Evolutionary conservation across 2,797 vertebrate genomes (phyloP).

Genomic region (Pygocentrus nattereri): DNA sequence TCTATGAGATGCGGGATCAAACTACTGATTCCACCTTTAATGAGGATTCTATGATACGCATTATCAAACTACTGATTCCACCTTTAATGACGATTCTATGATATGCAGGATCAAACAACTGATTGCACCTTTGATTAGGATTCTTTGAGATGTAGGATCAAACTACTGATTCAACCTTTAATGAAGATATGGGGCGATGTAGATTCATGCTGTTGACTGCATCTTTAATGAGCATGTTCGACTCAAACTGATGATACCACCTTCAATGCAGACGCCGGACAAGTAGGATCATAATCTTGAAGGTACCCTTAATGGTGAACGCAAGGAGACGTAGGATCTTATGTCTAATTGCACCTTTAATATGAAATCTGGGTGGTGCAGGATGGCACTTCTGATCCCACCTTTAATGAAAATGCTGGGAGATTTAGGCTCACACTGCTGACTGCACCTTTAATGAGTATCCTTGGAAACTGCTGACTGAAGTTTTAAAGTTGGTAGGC

Average conservation of each 20-base stretch:
- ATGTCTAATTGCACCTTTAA: constrained; percentile 47
- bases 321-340: not conserved
- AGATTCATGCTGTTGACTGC: not conserved
- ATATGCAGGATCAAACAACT: not conserved
- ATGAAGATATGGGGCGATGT: not conserved
- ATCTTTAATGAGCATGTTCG: not conserved
- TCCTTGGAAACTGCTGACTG: not conserved
- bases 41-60: not conserved
- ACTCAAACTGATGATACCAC: not conserved
- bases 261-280: not conserved
- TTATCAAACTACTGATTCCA: not conserved
- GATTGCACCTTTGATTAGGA: not conserved
- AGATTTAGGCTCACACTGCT: not conserved
- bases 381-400: not conserved
- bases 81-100: not conserved
- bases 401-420: not conserved
- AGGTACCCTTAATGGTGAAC: not conserved
- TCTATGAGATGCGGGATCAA: not conserved
- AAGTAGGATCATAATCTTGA: not conserved
- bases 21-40: not conserved
- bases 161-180: not conserved
- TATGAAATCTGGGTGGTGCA: no score
- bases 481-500: not conserved
- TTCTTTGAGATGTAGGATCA: not conserved
- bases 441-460: not conserved